phyloP scores from a whole-genome alignment of 2,888 invertebrate genomes.

The Drosophila meridiana region DNA sequence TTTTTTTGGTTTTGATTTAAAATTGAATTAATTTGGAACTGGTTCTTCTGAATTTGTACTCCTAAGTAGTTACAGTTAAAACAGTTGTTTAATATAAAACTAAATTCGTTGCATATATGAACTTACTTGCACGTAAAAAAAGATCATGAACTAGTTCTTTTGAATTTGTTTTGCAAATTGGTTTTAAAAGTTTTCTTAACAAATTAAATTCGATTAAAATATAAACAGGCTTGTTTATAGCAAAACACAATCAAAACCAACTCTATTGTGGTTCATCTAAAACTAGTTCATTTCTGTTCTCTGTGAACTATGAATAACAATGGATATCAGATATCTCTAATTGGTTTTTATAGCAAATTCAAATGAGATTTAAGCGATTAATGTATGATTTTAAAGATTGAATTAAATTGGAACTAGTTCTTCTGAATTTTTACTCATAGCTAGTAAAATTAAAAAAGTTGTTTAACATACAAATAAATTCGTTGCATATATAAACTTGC shows the following conservation, averaged over 20 bases:
- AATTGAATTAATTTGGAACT: background rate
- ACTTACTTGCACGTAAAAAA: background rate
- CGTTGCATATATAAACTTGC: background rate
- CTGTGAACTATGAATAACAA: no score
- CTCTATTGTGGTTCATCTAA: background rate
- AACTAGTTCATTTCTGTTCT: conserved; percentile 2
- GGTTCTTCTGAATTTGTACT: background rate
- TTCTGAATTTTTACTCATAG: background rate
- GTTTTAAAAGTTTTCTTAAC: background rate
- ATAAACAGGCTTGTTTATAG: background rate
- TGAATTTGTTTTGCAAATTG: background rate
- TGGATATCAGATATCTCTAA: background rate
- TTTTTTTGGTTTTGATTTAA: background rate
- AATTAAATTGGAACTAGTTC: background rate
- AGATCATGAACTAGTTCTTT: background rate
- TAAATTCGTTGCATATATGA: background rate
- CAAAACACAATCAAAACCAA: background rate
- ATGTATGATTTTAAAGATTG: no score
- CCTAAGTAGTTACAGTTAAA: background rate
- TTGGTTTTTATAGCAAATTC: background rate
- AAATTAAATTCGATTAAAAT: conserved; percentile 7
- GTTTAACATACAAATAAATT: background rate
- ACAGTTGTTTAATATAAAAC: background rate
- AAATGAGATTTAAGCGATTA: background rate
- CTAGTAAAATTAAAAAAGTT: background rate